Evolutionary conservation across 2,113 vertebrate genomes (phyloP).

Genomic region (Montifringilla adamsi): DNA sequence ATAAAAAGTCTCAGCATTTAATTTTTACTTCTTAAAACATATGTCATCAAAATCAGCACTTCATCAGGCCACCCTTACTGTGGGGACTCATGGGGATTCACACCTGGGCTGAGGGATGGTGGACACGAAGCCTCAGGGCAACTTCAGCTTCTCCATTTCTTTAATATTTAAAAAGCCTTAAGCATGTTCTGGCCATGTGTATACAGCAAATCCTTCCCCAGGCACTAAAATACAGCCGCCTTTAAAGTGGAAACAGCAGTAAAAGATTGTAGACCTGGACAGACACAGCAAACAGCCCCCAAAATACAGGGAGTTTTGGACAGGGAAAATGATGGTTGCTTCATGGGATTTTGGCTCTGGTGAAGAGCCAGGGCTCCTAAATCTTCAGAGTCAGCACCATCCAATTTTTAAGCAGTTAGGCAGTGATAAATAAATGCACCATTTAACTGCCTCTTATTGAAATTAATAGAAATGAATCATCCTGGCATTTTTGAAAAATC

Average conservation of each 20-base stretch:
- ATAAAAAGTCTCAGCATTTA: not conserved
- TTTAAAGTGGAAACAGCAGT: not conserved
- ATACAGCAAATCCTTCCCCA: not conserved
- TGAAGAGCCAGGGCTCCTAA: slow-evolving; percentile 28
- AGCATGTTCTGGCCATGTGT: not conserved
- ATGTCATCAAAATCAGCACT: not conserved
- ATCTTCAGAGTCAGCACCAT: slow-evolving; percentile 16
- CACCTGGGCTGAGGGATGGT: not conserved
- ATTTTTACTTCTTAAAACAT: not conserved
- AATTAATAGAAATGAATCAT: slow-evolving; percentile 65
- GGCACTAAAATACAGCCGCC: not conserved
- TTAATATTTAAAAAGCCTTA: not conserved
- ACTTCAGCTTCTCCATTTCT: not conserved
- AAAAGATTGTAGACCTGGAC: not conserved
- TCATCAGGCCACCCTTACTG: not conserved
- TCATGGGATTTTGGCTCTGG: slow-evolving; percentile 12
- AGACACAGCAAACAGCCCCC: not conserved
- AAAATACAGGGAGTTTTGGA: not conserved
- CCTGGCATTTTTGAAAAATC: slow-evolving; percentile 49
- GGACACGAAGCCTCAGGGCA: not conserved
- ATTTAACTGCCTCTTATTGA: slow-evolving; percentile 59
- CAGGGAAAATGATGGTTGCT: not conserved
- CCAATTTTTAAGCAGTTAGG: slow-evolving; percentile 53
- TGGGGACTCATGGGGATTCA: not conserved
- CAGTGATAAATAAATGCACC: slow-evolving; percentile 57